Conservation (phyloP, 2,888 invertebrate species). For the Saturnia japonica region DNA sequence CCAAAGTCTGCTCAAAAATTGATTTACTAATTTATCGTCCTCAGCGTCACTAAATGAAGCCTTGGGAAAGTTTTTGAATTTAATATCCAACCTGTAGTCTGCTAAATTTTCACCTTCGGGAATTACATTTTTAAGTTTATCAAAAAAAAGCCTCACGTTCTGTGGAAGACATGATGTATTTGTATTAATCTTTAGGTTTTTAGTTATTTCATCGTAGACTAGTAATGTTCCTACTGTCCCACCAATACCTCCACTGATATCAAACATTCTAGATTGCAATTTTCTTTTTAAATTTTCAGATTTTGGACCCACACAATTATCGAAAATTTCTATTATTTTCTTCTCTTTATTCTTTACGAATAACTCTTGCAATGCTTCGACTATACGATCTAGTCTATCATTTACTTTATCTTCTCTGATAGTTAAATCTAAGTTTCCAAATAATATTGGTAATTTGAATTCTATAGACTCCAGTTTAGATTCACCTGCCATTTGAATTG, state of each 20-base stretch:
- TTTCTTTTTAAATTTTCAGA: constrained; percentile 1
- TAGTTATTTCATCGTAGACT: constrained; percentile 17
- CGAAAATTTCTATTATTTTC: constrained; percentile 12
- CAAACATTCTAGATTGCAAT: constrained; percentile 18
- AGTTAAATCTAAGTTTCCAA: constrained; percentile 23
- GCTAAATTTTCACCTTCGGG: constrained; percentile 17
- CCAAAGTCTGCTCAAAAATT: constrained; percentile 46
- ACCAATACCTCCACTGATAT: constrained; percentile 20
- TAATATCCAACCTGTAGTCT: constrained; percentile 14
- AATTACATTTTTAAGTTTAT: constrained; percentile 14
- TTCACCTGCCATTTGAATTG: constrained; percentile 14
- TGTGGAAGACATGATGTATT: constrained; percentile 6
- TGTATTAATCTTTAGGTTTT: constrained; percentile 18
- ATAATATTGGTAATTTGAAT: constrained; percentile 19
- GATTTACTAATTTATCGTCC: constrained; percentile 30
- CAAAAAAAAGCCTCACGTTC: constrained; percentile 12
- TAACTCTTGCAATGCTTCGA: constrained; percentile 12
- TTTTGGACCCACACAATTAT: constrained; percentile 13
- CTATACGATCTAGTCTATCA: constrained; percentile 17
- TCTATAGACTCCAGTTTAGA: constrained; percentile 15
- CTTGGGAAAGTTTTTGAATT: constrained; percentile 14
- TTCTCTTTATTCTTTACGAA: constrained; percentile 10
- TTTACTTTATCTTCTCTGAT: constrained; percentile 17
- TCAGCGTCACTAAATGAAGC: constrained; percentile 11
- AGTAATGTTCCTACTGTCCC: constrained; percentile 23